Conservation (phyloP, 1,140 invertebrate species). For the Pseudoatta argentina region DNA sequence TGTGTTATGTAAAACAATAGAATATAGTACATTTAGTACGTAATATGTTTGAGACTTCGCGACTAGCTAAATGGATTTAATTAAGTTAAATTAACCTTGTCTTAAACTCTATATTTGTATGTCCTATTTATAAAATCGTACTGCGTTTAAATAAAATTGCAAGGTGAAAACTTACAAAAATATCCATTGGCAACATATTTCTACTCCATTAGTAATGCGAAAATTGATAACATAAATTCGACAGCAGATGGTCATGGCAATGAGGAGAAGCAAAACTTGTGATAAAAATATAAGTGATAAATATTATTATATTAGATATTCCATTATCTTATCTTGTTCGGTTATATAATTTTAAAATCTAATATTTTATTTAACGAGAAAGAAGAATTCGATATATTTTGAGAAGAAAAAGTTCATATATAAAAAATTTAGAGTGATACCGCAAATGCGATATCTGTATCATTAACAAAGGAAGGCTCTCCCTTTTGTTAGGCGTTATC, state of each 20-base stretch:
- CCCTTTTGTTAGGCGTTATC: constrained; percentile 78
- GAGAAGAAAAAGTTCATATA: not conserved
- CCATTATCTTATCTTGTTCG: constrained; percentile 1
- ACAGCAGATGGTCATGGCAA: not conserved
- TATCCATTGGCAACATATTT: constrained; percentile 31
- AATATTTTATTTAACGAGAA: not conserved
- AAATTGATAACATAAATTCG: constrained; percentile 6
- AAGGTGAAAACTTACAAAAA: constrained; percentile 48
- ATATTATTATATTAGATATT: constrained; percentile 3
- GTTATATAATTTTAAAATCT: not conserved
- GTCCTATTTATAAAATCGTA: constrained; percentile 38
- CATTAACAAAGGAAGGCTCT: constrained; percentile 71
- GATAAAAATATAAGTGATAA: not conserved
- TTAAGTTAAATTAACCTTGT: constrained; percentile 43
- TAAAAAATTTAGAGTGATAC: constrained; percentile 15
- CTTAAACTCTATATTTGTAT: constrained; percentile 23
- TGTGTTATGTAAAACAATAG: not conserved
- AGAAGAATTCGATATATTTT: not conserved
- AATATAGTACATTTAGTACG: not conserved
- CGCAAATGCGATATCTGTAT: constrained; percentile 72
- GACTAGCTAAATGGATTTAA: constrained; percentile 18
- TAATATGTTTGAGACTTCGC: not conserved
- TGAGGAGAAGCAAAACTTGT: constrained; percentile 11
- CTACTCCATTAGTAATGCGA: constrained; percentile 33
- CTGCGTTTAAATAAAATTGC: constrained; percentile 28